Evolutionary conservation across 2,113 vertebrate species (phyloP), one percentile per base, ranked within the genome.

Genomic region (Merops nubicus): DNA sequence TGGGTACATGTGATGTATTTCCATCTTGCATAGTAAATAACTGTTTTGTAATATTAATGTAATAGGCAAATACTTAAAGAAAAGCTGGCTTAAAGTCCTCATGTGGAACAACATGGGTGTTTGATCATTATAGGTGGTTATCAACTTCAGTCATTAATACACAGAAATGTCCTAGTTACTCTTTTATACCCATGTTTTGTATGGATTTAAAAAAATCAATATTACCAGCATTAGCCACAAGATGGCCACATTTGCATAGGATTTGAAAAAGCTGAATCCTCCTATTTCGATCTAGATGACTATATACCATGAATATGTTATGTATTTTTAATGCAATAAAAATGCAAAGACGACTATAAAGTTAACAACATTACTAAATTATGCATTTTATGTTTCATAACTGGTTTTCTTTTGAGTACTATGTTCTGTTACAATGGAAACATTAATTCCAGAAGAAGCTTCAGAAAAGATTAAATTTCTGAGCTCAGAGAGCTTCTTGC

Each of bases 201-300:
- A 40, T 19, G 40, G 33, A 8, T 50, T 91, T 17, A 12, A n/a
- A 89, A 83, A 47, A 33, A 50, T 42, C 2, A 16, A 6, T 70
- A 62, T 83, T 97, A 92, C 96, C 74, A 59, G 14, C 15, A 28
- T 91, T 74, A 96, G 67, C 98, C 98, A 98, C 98, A 96, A 98
- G 98, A 98, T 98, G 98, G 98, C 97, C 79, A 63, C 51, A 80
- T 93, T 95, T 95, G 69, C 92, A 97, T 96, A 97, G 95, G 82
- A 86, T 97, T 97, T 65, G 77, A 62, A 63, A 40, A 91, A 86
- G 29, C 36, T 5, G 13, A 67, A 53, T 40, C 20, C 6, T 50
- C 2, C 2, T 1, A 2, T 80, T 47, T 80, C 12, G 14, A 2
- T 50, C 8, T 57, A 19, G 45, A 10, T 77, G 9, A 15, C 38